Evolutionary conservation across 2,888 invertebrate species (phyloP).

Genomic region (Cotesia congregata): DNA sequence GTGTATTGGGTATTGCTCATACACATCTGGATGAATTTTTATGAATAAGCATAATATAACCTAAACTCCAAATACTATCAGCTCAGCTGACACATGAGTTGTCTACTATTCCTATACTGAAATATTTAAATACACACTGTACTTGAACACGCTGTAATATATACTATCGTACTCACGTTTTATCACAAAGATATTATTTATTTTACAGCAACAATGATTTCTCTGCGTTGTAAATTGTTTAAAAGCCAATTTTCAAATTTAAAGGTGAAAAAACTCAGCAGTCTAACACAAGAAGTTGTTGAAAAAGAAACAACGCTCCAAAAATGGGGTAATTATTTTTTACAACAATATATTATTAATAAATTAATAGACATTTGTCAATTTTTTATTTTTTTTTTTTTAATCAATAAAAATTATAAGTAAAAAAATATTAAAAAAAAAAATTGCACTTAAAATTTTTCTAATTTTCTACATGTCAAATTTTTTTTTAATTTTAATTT

Average conservation of each 20-base stretch:
- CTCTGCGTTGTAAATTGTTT: background rate
- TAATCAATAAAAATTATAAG: too few species aligned
- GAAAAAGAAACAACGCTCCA: constrained; percentile 60
- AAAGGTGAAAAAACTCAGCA: background rate
- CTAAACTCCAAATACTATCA: background rate
- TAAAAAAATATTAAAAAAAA: too few species aligned
- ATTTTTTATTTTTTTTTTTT: too few species aligned
- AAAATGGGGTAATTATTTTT: constrained; percentile 59
- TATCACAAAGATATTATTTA: too few species aligned
- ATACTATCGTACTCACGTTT: too few species aligned
- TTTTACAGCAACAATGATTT: too few species aligned
- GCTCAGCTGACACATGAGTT: background rate
- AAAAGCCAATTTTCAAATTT: background rate
- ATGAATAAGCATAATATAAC: constrained; percentile 5
- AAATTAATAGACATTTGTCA: background rate
- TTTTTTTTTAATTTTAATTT: too few species aligned
- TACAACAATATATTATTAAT: constrained; percentile 26
- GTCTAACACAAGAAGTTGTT: constrained; percentile 32
- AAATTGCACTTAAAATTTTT: too few species aligned
- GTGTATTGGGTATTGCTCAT: background rate
- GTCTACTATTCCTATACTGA: background rate
- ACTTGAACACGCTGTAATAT: background rate
- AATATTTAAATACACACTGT: constrained; percentile 42
- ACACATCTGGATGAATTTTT: background rate
- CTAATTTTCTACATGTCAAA: too few species aligned